These are phyloP conservation scores for Epinephelus lanceolatus DNA, from an alignment of 2,113 vertebrate genomes.

Conservation along the genomic window DNA sequence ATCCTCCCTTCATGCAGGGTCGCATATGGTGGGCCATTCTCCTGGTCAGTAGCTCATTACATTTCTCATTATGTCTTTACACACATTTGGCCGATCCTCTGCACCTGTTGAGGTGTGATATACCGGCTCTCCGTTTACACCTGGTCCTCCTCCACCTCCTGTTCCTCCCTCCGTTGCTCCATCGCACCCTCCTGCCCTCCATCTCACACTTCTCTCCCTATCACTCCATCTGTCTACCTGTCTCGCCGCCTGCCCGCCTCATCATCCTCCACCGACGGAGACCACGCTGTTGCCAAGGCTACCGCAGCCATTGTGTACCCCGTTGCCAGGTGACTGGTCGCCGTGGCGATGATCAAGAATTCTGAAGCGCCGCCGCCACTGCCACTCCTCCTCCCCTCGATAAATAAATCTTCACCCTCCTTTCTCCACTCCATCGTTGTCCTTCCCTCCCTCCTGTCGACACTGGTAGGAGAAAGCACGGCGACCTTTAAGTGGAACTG, in stretches of 20 bases:
- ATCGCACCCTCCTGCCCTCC: slow-evolving; percentile 56
- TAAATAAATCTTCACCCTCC: slow-evolving; percentile 80
- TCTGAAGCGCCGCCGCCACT: slow-evolving; percentile 60
- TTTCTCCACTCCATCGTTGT: slow-evolving; percentile 25
- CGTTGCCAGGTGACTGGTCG: slow-evolving; percentile 84
- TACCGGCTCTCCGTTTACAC: slow-evolving; percentile 62
- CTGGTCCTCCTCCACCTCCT: slow-evolving; percentile 59
- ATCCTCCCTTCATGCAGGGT: slow-evolving; percentile 43
- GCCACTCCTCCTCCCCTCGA: slow-evolving; percentile 49
- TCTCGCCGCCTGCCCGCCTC: slow-evolving; percentile 59
- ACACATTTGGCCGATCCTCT: slow-evolving; percentile 64
- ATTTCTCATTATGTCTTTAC: slow-evolving; percentile 79
- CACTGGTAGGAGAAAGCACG: slow-evolving; percentile 62
- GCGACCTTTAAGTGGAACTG: slow-evolving; percentile 75
- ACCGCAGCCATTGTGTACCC: slow-evolving; percentile 82
- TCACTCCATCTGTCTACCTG: slow-evolving; percentile 80
- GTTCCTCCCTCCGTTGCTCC: slow-evolving; percentile 29
- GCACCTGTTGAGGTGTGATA: slow-evolving; percentile 81
- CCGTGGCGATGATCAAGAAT: slow-evolving; percentile 85
- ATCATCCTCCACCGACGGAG: slow-evolving; percentile 48
- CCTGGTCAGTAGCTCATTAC: slow-evolving; percentile 69
- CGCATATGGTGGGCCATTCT: slow-evolving; percentile 63
- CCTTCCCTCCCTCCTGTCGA: slow-evolving; percentile 62
- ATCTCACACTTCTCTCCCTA: slow-evolving; percentile 70
- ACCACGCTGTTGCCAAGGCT: slow-evolving; percentile 81